A percentile compares a stretch with the other conserved stretches of the same genome.
Conservation (phyloP, 2,113 vertebrate species). For the Myotis davidii region DNA sequence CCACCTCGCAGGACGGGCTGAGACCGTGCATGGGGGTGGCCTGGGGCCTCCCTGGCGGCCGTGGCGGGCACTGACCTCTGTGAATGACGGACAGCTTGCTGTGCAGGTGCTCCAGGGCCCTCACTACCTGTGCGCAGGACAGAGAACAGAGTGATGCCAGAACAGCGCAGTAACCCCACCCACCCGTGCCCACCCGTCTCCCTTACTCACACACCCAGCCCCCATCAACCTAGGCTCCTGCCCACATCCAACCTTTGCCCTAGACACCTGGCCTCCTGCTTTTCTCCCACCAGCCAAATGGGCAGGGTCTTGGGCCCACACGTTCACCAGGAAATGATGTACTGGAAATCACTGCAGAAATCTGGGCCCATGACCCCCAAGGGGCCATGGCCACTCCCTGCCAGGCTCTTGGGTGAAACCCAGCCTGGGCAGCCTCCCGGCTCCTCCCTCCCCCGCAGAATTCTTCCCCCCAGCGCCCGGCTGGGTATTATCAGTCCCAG, state of each 20-base stretch:
- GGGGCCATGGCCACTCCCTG: neutral
- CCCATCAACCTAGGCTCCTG: neutral
- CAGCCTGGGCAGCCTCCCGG: neutral
- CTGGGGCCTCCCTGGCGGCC: accelerated
- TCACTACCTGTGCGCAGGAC: slow-evolving; percentile 81
- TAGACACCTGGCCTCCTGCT: neutral
- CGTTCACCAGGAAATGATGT: neutral
- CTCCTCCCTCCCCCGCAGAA: neutral
- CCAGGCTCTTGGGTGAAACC: neutral
- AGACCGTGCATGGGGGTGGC: accelerated
- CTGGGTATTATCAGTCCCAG: neutral
- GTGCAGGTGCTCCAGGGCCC: slow-evolving; percentile 89
- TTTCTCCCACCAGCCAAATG: neutral
- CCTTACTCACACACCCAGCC: neutral
- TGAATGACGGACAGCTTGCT: slow-evolving; percentile 90
- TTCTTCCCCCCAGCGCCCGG: too few species aligned
- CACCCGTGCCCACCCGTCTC: accelerated
- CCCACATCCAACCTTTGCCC: neutral
- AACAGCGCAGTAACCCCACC: neutral
- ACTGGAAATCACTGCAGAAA: neutral
- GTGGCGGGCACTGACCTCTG: slow-evolving; percentile 82
- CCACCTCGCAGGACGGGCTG: accelerated
- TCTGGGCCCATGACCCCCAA: too few species aligned
- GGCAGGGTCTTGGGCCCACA: neutral
- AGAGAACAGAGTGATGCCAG: neutral